Evolutionary conservation across 2,888 invertebrate genomes (phyloP), one percentile per base, ranked within the genome.

Genomic region (Noctua janthe): DNA sequence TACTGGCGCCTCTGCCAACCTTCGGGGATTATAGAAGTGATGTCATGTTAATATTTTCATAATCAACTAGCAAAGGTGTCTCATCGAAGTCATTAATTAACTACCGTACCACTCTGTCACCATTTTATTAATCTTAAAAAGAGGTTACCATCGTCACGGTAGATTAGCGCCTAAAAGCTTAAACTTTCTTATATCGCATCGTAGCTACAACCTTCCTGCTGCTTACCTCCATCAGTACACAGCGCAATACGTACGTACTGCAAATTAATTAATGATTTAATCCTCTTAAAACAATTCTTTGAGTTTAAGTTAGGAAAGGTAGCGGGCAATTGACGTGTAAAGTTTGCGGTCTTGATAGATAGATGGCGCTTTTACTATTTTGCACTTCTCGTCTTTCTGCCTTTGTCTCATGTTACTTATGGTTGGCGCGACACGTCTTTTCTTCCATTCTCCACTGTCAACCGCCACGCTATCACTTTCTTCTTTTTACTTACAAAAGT

Each of bases 261-360:
- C 75, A 90, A 89, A 91, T 91, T 90, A 92, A 91, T 92, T 90
- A 92, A 90, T 90, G 85, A 92, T 89, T 87, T 90, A 92, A 91
- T 91, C 91, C 91, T 89, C 90, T 90, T 92, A 90, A 89, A 90
- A 90, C 84, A 85, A 83, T 78, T 80, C 62, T 59, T 43, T 62
- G 59, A 62, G 76, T 59, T 69, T 74, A 82, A 83, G 74, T 71
- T 80, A 15, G 6, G 15, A 59, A 64, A 62, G 73, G 35, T 0
- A 81, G 84, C 89, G 88, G 20, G 7, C 56, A 23, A 29, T 43
- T 23, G 1, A n/a, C 1, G 10, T 49, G 2, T 1, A 7, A 17
- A n/a, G 11, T 15, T 76, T 71, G 13, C 39, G 13, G 1, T 5
- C 15, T 23, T 49, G 2, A 4, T n/a, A 1, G 13, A 47, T 66